Evolutionary conservation across 2,888 invertebrate species (phyloP).

Genomic region (Nebria brevicollis): DNA sequence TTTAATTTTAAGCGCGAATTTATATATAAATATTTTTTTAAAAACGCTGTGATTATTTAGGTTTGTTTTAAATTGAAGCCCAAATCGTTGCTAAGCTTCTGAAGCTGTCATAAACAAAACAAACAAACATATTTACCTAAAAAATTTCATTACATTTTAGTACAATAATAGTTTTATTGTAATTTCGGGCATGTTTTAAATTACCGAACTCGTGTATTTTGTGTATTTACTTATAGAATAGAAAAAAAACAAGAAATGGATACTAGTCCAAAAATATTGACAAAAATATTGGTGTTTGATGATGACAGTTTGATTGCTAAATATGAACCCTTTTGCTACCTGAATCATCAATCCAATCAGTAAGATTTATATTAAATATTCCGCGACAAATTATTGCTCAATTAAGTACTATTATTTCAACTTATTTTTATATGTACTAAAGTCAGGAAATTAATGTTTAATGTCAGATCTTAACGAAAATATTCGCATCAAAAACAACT

Average conservation of each 20-base stretch:
- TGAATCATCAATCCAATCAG: neutral
- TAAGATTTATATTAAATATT: conserved; percentile 10
- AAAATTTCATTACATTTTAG: conserved; percentile 28
- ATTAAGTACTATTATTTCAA: too few relatives aligned
- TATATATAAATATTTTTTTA: too few relatives aligned
- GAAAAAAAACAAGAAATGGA: neutral
- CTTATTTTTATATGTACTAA: too few relatives aligned
- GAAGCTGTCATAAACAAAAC: neutral
- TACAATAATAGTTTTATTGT: conserved; percentile 14
- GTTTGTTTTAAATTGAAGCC: neutral
- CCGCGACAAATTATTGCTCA: too few relatives aligned
- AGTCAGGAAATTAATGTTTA: too few relatives aligned
- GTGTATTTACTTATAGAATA: neutral
- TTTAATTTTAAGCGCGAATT: too few relatives aligned
- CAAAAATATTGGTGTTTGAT: conserved; percentile 10
- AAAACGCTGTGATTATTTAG: too few relatives aligned
- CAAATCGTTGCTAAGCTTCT: neutral
- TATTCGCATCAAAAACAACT: too few relatives aligned
- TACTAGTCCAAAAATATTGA: neutral
- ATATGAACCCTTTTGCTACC: conserved; percentile 14
- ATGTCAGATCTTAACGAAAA: too few relatives aligned
- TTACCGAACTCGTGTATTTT: conserved; percentile 7
- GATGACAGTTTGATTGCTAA: conserved; percentile 4
- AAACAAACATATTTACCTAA: neutral
- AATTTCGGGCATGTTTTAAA: conserved; percentile 29